Base-by-base conservation (phyloP, 2,113 vertebrate genomes). In the Geococcyx californianus region DNA sequence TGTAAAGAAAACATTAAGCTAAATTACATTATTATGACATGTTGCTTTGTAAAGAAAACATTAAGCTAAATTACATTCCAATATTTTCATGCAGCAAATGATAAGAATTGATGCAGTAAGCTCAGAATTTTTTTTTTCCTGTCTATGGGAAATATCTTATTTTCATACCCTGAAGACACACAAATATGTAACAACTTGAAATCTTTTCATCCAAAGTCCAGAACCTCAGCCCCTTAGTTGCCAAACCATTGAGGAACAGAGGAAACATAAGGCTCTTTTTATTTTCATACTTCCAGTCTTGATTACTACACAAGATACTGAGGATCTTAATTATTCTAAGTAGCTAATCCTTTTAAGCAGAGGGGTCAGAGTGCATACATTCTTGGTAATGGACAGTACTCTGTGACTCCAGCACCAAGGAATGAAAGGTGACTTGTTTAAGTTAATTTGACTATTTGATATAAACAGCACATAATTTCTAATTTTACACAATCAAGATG, bases 341-440 rank as follows among this genome's bases (percentile, higher is more conserved):
- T 34, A 79, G 54, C 40, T 87, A 68, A 66, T 74, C 58, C 17
- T 75, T 74, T 91, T 81, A 89, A 69, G n/a, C 1, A 80, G 20
- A 10, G 13, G 9, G 18, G 70, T 86, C 36, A 59, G 40, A 84
- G 28, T n/a, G 47, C 31, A 86, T 91, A 40, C 15, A 16, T 34
- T 84, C 58, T 67, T 78, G 31, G 55, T 75, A 86, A 84, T 16
- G 49, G 51, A 84, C n/a, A 56, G 42, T 25, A 63, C 13, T 47
- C 70, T 52, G 19, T 72, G 77, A 51, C 59, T 31, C 66, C 44
- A 77, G 19, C 31, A 79, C 18, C 72, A 94, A 49, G n/a, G 70
- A 94, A 52, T 75, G 81, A 82, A 77, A 97, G 82, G 38, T 18
- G 20, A 92, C 64, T 90, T 81, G 29, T 58, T 91, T 78, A 70